Evolutionary conservation across 2,797 vertebrate genomes (phyloP), one percentile per base, ranked within the genome.

Genomic region (Enteromius argenteus): DNA sequence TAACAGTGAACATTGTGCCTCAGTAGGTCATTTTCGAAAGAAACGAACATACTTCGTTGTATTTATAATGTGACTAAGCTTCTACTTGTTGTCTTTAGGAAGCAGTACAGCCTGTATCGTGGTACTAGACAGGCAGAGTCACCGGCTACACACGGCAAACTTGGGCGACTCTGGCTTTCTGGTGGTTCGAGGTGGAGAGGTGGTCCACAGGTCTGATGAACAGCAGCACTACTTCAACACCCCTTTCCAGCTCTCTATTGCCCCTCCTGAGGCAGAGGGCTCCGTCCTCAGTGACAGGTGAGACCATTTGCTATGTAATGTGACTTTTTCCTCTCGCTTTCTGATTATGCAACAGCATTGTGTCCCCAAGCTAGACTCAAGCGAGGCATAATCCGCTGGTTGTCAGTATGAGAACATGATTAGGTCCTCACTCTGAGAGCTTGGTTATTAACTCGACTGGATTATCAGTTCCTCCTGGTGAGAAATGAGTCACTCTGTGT

Each of bases 141-240:
- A 98, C 89, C 96, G 90, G 90, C 94, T 99, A 86, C 97, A 99
- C 91, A 99, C 98, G 0, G 98, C 98, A 39, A 99, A 99, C 92
- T 92, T 99, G 87, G 98, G 98, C 8, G 98, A 99, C 84, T 99
- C 98, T 0, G 98, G 98, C 32, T 99, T 99, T 86, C 91, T 99
- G 90, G 97, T 99, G 19, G 98, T 99, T 53, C 94, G 98, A 66
- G 98, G 95, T 5, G 98, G 98, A 5, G 97, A 99, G 88, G 98
- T 99, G 23, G 98, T 99, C 6, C 98, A 99, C 88, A 96, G 98
- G 1, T 99, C 98, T 0, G 98, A 99, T 1, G 98, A 99, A 88
- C 98, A 99, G 92, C 98, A 99, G 91, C 98, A 99, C 91, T 99
- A 99, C 94, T 99, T 99, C 94, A 99, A 99, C 95, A 99, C 98